Conservation (phyloP, 53 echinoderm and acorn worm species). For the Patiria pectinifera region DNA sequence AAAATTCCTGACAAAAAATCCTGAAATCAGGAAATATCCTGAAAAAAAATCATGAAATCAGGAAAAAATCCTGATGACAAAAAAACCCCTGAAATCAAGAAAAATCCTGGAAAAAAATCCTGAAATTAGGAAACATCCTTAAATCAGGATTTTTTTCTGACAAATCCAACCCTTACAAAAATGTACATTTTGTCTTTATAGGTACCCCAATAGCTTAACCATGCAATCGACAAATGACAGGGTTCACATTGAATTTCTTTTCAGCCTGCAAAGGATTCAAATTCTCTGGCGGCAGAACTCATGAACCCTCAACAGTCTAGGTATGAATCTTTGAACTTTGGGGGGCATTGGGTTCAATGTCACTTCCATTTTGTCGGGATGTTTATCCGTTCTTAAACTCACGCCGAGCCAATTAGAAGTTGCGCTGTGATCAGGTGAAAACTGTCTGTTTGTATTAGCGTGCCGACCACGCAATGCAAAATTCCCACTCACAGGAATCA, state of each 20-base stretch:
- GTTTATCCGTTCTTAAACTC: slow-evolving; percentile 49
- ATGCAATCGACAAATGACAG: too few species aligned
- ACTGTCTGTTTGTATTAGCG: slow-evolving; percentile 40
- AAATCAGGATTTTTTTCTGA: too few species aligned
- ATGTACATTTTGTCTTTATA: too few species aligned
- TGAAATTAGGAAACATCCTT: too few species aligned
- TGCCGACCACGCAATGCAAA: slow-evolving; percentile 9
- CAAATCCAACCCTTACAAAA: too few species aligned
- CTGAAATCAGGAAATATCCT: too few species aligned
- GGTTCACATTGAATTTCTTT: background rate
- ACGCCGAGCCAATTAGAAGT: slow-evolving; percentile 39
- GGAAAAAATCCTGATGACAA: too few species aligned
- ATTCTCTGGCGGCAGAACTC: background rate
- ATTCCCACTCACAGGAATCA: slow-evolving; percentile 16
- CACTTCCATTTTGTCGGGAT: slow-evolving; percentile 46
- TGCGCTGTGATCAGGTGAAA: slow-evolving; percentile 30
- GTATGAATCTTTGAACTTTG: slow-evolving; percentile 37
- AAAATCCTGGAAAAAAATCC: too few species aligned
- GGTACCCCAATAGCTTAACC: too few species aligned
- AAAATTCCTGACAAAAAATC: too few species aligned
- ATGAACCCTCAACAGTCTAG: slow-evolving; percentile 10
- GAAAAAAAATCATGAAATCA: too few species aligned
- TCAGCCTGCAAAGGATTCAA: background rate
- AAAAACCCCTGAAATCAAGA: too few species aligned
- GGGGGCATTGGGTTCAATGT: slow-evolving; percentile 30